Evolutionary conservation across 2,888 invertebrate species (phyloP).

Genomic region (Tenthredo amoena): DNA sequence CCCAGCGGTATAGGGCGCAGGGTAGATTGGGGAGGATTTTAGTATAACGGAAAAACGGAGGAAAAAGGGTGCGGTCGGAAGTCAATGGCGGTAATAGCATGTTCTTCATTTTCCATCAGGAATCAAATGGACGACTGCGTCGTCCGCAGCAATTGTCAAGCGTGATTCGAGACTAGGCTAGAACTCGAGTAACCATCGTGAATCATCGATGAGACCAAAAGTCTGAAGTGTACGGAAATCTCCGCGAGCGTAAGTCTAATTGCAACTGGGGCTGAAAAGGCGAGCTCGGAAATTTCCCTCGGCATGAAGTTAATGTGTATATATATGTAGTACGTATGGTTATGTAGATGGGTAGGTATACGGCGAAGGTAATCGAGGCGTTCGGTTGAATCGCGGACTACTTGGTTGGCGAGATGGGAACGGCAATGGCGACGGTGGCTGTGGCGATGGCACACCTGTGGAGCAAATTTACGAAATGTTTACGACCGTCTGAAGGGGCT

Average conservation of each 20-base stretch:
- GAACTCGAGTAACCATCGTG: not conserved
- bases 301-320: not conserved
- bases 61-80: conserved; percentile 38
- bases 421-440: conserved; percentile 65
- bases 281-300: not conserved
- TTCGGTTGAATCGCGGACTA: conserved; percentile 71
- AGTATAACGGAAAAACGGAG: conserved; percentile 20
- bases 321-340: conserved; percentile 53
- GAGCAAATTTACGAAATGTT: conserved; percentile 78
- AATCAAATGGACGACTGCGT: not conserved
- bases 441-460: conserved; percentile 76
- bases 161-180: not conserved
- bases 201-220: not conserved
- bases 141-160: not conserved
- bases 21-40: not conserved
- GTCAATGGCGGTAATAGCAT: conserved; percentile 32
- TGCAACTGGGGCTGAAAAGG: not conserved
- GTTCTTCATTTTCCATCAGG: not conserved
- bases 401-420: conserved; percentile 74
- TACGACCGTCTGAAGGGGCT: conserved; percentile 75
- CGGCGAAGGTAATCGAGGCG: conserved; percentile 70
- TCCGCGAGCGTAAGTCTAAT: not conserved
- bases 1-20: conserved; percentile 2
- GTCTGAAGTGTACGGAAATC: not conserved
- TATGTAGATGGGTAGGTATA: conserved; percentile 56